Evolutionary conservation across 2,797 vertebrate genomes (phyloP), one percentile per base, ranked within the genome.

Genomic region (Tiaroga cobitis): DNA sequence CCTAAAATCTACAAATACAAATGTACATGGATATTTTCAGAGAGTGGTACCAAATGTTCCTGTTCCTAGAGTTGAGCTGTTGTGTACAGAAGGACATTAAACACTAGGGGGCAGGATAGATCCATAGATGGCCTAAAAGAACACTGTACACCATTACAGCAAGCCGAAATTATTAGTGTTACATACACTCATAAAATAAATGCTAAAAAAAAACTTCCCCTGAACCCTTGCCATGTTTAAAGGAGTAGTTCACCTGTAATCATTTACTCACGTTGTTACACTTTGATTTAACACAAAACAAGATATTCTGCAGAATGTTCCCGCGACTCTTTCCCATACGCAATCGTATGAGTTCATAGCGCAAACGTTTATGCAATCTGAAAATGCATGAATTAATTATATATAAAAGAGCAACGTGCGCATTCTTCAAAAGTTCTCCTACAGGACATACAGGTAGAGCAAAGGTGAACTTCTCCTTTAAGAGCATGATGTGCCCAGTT

Each of bases 101-200:
- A 87, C 95, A 93, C 88, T 87, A 95, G 95, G 84, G 92, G 93
- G 92, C 91, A 93, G 90, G 86, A 92, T 84, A 89, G 90, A 90
- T 81, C 82, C 87, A 90, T 83, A 87, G 75, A 90, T 87, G 89
- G 87, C 56, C 87, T 79, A 76, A 74, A 29, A 24, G 72, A 69
- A 41, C 8, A 49, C 8, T 34, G 80, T 54, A 16, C 16, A 43
- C 29, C 29, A 76, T 37, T 78, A 37, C 49, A 46, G 43, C 32
- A 76, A 76, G 19, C 21, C 3, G 4, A 59, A 37, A 34, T 51
- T 7, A 54, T 54, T 24, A 18, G 18, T 34, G 8, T 46, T 56
- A 16, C 79, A 70, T 19, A 37, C 24, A 24, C n/a, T n/a, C 5
- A 32, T 49, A n/a, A 67, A 39, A 19, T 24, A 65, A 51, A 9